Evolutionary conservation across 2,797 vertebrate species (phyloP).

Genomic region (Takifugu ocellatus): DNA sequence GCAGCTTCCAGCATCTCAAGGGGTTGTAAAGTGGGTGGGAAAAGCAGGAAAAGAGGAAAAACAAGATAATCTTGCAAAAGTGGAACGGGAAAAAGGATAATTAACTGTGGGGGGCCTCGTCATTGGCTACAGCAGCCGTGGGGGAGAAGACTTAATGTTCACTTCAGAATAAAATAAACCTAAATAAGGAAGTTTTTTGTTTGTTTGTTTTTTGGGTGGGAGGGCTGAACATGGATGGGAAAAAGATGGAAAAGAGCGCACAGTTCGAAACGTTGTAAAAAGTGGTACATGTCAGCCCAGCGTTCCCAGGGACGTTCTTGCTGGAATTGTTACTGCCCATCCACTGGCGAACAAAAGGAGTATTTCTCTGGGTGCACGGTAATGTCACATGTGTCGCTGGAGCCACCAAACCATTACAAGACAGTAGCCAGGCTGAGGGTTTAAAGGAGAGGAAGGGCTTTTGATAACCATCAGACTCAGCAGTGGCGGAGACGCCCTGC

Average conservation of each 20-base stretch:
- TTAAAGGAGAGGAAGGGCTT: slow-evolving; percentile 52
- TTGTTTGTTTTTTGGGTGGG: no score
- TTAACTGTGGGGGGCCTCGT: slow-evolving; percentile 1
- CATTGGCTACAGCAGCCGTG: background rate
- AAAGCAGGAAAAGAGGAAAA: slow-evolving; percentile 45
- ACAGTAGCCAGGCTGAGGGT: background rate
- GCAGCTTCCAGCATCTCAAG: slow-evolving; percentile 58
- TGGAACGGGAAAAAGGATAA: slow-evolving; percentile 26
- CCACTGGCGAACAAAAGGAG: no score
- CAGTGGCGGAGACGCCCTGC: slow-evolving; percentile 22
- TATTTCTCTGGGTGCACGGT: no score
- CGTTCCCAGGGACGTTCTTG: no score
- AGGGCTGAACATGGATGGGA: no score
- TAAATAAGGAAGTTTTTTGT: background rate
- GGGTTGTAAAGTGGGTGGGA: slow-evolving; percentile 52
- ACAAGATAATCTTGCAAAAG: no score
- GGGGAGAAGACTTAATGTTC: background rate
- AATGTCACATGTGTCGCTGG: background rate
- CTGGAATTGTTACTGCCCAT: no score
- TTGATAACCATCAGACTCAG: slow-evolving; percentile 43
- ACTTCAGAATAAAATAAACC: background rate
- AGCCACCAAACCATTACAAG: slow-evolving; percentile 2
- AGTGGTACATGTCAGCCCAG: no score
- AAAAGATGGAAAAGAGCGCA: no score
- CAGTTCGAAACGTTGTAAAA: no score